These are phyloP conservation scores for Ibycter americanus DNA, from an alignment of 2,797 vertebrate genomes.

Conservation along the genomic window DNA sequence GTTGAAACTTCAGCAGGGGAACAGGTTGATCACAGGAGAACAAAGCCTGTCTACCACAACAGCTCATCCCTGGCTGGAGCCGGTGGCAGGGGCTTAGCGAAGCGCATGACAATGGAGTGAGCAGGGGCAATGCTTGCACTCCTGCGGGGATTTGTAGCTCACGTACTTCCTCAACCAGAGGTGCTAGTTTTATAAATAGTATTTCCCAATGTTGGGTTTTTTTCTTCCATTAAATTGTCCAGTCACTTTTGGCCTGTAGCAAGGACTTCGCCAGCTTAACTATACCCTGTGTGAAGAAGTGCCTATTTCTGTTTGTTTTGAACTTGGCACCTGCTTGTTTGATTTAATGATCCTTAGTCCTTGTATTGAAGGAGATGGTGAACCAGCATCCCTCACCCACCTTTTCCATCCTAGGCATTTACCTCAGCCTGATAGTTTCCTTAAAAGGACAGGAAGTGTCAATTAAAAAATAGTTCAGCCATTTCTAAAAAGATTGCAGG, in stretches of 20 bases:
- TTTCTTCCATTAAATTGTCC: neutral
- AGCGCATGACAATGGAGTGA: accelerated
- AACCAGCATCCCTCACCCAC: neutral
- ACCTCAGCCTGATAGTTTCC: neutral
- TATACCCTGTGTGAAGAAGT: neutral
- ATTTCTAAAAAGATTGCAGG: constrained; percentile 38
- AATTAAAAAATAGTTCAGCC: constrained; percentile 52
- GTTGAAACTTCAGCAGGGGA: neutral
- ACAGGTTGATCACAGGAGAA: neutral
- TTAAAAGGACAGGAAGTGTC: constrained; percentile 5
- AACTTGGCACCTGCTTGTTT: constrained; percentile 56
- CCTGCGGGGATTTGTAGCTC: neutral
- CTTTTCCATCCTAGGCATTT: neutral
- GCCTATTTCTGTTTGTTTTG: constrained; percentile 15
- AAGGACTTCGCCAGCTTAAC: neutral
- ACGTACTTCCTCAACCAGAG: constrained; percentile 11
- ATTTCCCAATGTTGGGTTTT: neutral
- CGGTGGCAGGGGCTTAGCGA: neutral
- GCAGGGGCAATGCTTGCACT: neutral
- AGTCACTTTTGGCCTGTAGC: constrained; percentile 37
- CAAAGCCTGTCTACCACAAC: neutral
- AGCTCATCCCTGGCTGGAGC: neutral
- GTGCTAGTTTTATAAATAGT: constrained; percentile 11
- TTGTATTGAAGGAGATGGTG: neutral
- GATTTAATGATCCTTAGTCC: neutral